Evolutionary conservation across 2,888 invertebrate genomes (phyloP), one percentile per base, ranked within the genome.

Genomic region (Eledona agricola): DNA sequence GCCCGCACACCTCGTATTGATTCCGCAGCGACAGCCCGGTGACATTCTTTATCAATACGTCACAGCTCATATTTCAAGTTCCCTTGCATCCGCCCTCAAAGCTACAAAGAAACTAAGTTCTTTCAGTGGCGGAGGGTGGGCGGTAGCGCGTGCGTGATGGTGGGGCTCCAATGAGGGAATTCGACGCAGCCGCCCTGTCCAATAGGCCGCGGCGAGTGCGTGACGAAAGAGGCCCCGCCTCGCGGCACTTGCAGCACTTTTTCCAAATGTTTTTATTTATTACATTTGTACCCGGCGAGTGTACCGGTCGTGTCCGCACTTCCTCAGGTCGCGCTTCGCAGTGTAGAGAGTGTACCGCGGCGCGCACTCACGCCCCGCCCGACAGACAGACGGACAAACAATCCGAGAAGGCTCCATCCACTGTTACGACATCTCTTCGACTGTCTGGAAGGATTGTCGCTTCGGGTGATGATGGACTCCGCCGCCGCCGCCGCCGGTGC

Each of bases 241-340:
- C 57, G 64, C 62, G 67, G 65, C 74, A 71, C 73, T 71, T 71
- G 71, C 72, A 70, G 77, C 80, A 78, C 78, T 78, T 83, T 83
- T 76, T 77, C 76, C 72, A 62, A 76, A 75, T 77, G 77, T 77
- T 84, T 84, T 84, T 85, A 85, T 85, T 84, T 84, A 85, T 85
- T 84, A 83, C 83, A 81, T 83, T 84, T 82, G 84, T 83, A 81
- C 79, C 80, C 80, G 79, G 78, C 81, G 83, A 81, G 81, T 83
- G 79, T 82, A 82, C 80, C 82, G 83, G 83, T 82, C 75, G 83
- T 81, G 72, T 71, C 66, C 60, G 69, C 67, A 66, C 68, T 71
- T 70, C 69, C 69, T 67, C 55, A 55, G 59, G 52, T 57, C 62
- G 60, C 55, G 57, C 53, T 54, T 23, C 37, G 10, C 19, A 51